These are phyloP conservation scores for Camelus bactrianus DNA, from an alignment of 2,113 vertebrate genomes.

Conservation along the genomic window DNA sequence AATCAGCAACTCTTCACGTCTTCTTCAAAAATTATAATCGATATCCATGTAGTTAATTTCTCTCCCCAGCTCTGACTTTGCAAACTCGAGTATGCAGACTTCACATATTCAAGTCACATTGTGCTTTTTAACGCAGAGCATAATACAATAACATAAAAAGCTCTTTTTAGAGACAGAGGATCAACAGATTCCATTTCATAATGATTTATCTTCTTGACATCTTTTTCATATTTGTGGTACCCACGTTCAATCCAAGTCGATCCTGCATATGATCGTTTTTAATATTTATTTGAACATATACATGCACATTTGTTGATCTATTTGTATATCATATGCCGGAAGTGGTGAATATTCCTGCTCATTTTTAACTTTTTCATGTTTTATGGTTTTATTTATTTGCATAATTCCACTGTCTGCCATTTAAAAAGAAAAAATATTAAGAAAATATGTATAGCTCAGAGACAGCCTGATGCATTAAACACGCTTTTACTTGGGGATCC, in stretches of 20 bases:
- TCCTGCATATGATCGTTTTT: background rate
- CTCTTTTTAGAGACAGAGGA: background rate
- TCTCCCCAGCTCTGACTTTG: background rate
- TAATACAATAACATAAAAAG: background rate
- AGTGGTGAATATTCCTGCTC: background rate
- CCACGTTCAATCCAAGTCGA: background rate
- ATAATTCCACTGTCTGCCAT: conserved; percentile 54
- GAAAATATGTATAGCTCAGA: conserved; percentile 64
- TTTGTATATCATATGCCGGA: background rate
- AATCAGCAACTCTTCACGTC: background rate
- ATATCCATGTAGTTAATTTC: background rate
- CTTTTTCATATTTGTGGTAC: background rate
- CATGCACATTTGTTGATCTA: background rate
- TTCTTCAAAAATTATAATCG: background rate
- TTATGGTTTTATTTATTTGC: conserved; percentile 47
- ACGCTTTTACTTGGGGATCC: conserved; percentile 47
- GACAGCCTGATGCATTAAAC: background rate
- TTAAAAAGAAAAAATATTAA: conserved; percentile 74
- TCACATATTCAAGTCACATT: background rate
- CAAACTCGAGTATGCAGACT: background rate
- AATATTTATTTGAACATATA: conserved; percentile 5
- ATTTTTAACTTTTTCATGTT: conserved; percentile 58
- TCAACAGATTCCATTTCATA: background rate
- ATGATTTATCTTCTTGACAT: background rate
- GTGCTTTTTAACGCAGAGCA: background rate